Percentiles rank a stretch among this genome's conserved stretches.
phyloP scores from a whole-genome alignment of 2,888 invertebrate species.

The Sphecodes monilicornis region DNA sequence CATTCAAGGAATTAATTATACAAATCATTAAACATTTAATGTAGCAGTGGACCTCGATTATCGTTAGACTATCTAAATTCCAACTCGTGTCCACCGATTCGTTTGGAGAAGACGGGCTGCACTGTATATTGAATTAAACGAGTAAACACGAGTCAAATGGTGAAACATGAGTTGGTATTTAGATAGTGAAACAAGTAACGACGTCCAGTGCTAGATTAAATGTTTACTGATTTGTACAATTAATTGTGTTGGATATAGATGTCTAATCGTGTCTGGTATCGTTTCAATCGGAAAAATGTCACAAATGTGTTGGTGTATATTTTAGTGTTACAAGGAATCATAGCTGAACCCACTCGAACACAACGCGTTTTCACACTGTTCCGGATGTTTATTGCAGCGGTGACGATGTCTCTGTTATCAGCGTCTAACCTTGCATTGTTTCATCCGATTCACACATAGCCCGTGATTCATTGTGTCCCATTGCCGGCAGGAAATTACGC shows the following conservation, averaged over 20 bases:
- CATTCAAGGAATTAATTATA: no score
- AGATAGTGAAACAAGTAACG: no score
- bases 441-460: slow-evolving; percentile 17
- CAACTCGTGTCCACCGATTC: neutral
- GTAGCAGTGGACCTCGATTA: neutral
- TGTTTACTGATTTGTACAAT: no score
- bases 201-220: no score
- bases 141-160: neutral
- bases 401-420: neutral
- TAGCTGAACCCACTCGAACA: neutral
- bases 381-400: neutral
- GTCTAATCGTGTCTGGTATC: neutral
- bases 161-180: no score
- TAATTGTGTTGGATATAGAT: no score
- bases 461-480: slow-evolving; percentile 55
- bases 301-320: neutral
- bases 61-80: neutral
- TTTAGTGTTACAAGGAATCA: neutral
- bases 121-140: no score
- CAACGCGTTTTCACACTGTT: neutral
- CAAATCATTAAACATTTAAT: neutral
- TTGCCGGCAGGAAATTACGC: slow-evolving; percentile 58
- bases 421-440: slow-evolving; percentile 44
- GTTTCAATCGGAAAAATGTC: neutral
- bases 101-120: neutral